Conservation (phyloP, 2,113 vertebrate genomes). For the Sisor rabdophorus region DNA sequence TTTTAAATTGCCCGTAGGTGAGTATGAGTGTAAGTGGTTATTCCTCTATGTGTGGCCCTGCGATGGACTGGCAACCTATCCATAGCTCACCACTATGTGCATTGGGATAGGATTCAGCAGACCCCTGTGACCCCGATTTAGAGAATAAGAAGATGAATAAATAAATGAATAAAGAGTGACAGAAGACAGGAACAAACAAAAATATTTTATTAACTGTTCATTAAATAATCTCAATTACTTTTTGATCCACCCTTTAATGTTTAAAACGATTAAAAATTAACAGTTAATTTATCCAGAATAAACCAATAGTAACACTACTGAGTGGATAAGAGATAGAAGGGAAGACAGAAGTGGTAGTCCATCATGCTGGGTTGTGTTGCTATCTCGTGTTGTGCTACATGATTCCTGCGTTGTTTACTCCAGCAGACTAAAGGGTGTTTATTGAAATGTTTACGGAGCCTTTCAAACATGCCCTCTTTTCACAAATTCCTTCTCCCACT, state of each 20-base stretch:
- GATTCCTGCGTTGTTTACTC: constrained; percentile 34
- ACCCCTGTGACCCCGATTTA: too few species aligned
- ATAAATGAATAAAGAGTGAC: too few species aligned
- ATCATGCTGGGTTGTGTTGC: constrained; percentile 26
- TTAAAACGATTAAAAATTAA: neutral
- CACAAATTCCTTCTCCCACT: constrained; percentile 25
- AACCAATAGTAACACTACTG: neutral
- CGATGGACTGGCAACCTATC: too few species aligned
- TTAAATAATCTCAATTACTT: neutral
- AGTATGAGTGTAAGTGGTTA: too few species aligned
- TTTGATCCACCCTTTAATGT: neutral
- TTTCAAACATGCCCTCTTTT: constrained; percentile 44
- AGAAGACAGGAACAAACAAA: neutral
- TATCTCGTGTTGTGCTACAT: constrained; percentile 27
- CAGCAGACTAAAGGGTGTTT: constrained; percentile 40
- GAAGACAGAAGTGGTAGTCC: neutral
- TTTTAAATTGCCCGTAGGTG: too few species aligned
- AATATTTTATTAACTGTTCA: neutral
- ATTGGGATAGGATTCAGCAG: too few species aligned
- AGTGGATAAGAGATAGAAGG: neutral
- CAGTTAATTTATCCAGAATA: neutral
- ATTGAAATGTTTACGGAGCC: constrained; percentile 50
- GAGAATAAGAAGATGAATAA: too few species aligned
- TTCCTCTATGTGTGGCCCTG: too few species aligned
- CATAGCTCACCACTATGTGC: too few species aligned